A percentile compares a stretch with the other conserved stretches of the same genome.
Conservation (phyloP, 92 coral and sea anemone species). For the Paragorgia papillata region DNA sequence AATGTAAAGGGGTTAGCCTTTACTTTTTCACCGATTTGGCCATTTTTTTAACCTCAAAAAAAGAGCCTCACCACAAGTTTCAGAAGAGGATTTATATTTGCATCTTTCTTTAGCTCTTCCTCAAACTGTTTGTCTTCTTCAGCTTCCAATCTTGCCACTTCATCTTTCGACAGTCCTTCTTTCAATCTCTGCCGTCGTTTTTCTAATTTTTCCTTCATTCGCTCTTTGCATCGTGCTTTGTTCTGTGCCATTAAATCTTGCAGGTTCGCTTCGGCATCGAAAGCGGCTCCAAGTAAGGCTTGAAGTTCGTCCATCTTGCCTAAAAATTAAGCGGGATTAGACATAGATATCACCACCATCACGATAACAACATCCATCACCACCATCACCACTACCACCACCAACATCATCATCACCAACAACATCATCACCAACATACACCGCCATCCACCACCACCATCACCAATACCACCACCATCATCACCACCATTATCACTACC, state of each 20-base stretch:
- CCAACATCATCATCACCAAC: too few relatives aligned
- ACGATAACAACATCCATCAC: neutral
- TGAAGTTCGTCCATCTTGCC: slow-evolving; percentile 90
- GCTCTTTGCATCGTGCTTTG: slow-evolving; percentile 72
- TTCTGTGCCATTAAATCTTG: slow-evolving; percentile 81
- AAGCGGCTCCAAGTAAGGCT: slow-evolving; percentile 75
- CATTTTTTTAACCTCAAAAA: too few relatives aligned
- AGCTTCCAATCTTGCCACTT: slow-evolving; percentile 73
- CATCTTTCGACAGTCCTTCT: slow-evolving; percentile 78
- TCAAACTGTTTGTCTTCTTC: slow-evolving; percentile 86
- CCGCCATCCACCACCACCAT: too few relatives aligned
- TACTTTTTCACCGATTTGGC: too few relatives aligned
- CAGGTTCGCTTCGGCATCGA: slow-evolving; percentile 72
- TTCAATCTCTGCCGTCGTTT: slow-evolving; percentile 74
- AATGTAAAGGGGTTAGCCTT: too few relatives aligned
- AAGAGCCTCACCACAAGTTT: slow-evolving; percentile 85
- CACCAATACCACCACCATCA: too few relatives aligned
- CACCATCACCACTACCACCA: too few relatives aligned
- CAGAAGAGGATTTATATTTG: slow-evolving; percentile 78
- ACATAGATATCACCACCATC: too few relatives aligned
- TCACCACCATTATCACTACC: too few relatives aligned
- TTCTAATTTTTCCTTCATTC: slow-evolving; percentile 72
- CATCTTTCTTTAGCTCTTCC: slow-evolving; percentile 62
- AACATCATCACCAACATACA: too few relatives aligned
- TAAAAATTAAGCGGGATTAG: slow-evolving; percentile 7